These are phyloP conservation scores for Hemiprocne comata DNA, from an alignment of 2,113 vertebrate species.

Conservation along the genomic window DNA sequence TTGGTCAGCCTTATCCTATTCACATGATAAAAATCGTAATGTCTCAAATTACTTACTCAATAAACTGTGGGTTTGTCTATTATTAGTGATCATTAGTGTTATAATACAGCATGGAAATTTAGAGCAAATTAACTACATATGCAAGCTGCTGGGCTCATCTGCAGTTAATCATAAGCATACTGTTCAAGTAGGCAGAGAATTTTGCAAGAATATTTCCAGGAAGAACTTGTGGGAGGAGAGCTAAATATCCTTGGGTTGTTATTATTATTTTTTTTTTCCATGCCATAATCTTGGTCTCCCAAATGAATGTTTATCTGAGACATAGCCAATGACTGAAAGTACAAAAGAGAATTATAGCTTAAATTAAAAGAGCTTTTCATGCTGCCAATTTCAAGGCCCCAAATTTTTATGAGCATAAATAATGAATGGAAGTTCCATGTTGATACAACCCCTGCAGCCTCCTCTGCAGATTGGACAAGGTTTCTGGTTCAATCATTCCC, in stretches of 20 bases:
- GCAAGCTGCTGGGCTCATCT: constrained; percentile 75
- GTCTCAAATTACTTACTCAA: constrained; percentile 85
- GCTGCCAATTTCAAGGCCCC: constrained; percentile 2
- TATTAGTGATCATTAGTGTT: constrained; percentile 85
- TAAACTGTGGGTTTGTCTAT: constrained; percentile 85
- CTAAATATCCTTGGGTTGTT: constrained; percentile 40
- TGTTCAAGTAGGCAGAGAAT: constrained; percentile 71
- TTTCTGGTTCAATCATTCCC: background rate
- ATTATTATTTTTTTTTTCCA: background rate
- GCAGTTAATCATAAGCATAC: constrained; percentile 78
- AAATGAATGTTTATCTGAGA: constrained; percentile 49
- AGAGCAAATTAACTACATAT: constrained; percentile 82
- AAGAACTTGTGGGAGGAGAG: constrained; percentile 68
- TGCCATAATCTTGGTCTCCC: constrained; percentile 50
- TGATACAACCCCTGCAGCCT: background rate
- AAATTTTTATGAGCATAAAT: constrained; percentile 28
- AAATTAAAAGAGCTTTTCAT: constrained; percentile 57
- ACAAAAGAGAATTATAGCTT: constrained; percentile 39
- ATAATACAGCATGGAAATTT: constrained; percentile 83
- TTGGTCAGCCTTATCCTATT: constrained; percentile 78
- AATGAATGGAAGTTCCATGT: constrained; percentile 12
- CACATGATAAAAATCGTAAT: constrained; percentile 78
- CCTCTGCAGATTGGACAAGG: background rate
- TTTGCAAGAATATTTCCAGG: constrained; percentile 68
- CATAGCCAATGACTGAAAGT: constrained; percentile 14